Conservation (phyloP, 2,113 vertebrate species). For the Daubentonia madagascariensis region DNA sequence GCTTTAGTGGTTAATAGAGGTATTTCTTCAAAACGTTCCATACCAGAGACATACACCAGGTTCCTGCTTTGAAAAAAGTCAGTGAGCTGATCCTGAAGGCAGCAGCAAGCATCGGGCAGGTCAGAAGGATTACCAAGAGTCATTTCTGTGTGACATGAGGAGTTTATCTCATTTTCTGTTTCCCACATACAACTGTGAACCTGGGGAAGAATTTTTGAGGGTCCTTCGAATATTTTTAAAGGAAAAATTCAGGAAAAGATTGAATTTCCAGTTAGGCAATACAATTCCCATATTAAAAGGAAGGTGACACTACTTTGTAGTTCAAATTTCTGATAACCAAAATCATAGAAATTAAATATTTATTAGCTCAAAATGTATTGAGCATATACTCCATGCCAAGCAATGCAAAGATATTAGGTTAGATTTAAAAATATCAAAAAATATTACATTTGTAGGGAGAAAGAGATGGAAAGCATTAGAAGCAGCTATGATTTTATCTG, state of each 20-base stretch:
- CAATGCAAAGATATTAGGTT: not conserved
- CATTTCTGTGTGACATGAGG: not conserved
- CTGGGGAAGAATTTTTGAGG: not conserved
- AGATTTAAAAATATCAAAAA: not conserved
- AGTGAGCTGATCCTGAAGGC: not conserved
- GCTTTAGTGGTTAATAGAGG: not conserved
- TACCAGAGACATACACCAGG: not conserved
- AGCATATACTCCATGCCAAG: not conserved
- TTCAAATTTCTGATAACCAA: not conserved
- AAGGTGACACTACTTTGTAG: not conserved
- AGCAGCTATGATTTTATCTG: not conserved
- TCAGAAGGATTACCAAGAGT: not conserved
- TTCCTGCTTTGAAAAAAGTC: not conserved
- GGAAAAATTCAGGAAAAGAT: not conserved
- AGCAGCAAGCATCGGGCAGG: not conserved
- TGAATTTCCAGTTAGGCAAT: not conserved
- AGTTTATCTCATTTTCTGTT: not conserved
- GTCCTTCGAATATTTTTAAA: not conserved
- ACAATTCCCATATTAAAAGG: not conserved
- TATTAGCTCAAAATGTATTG: not conserved
- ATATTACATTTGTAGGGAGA: not conserved
- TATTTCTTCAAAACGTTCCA: not conserved
- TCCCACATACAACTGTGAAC: not conserved
- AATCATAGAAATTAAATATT: not conserved
- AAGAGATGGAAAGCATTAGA: not conserved